Evolutionary conservation across 2,888 invertebrate genomes (phyloP).

Genomic region (Tachina grossa): DNA sequence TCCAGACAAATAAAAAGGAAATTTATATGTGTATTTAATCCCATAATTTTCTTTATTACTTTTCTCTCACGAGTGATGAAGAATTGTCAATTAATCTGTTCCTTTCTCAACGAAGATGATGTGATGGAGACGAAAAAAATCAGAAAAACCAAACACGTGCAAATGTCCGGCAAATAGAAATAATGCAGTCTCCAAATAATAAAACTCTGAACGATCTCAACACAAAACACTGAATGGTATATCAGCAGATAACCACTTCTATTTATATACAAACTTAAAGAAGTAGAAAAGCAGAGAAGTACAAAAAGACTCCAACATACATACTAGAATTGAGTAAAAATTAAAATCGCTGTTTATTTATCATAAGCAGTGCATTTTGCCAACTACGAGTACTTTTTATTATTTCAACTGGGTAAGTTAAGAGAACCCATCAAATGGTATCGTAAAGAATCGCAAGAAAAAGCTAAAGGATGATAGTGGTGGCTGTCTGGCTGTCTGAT

Average conservation of each 20-base stretch:
- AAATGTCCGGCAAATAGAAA: slow-evolving; percentile 41
- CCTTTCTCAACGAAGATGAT: slow-evolving; percentile 12
- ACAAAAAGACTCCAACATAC: slow-evolving; percentile 6
- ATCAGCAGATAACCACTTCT: slow-evolving; percentile 71
- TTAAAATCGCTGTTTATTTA: slow-evolving; percentile 5
- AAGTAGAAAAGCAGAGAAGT: slow-evolving; percentile 23
- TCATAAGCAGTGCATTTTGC: slow-evolving; percentile 17
- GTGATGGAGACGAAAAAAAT: no score
- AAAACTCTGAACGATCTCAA: slow-evolving; percentile 76
- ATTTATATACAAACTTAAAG: slow-evolving; percentile 77
- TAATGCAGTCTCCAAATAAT: slow-evolving; percentile 38
- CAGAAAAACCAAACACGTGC: slow-evolving; percentile 34
- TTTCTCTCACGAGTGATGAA: slow-evolving; percentile 13
- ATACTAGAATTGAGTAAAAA: slow-evolving; percentile 65
- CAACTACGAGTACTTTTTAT: slow-evolving; percentile 35
- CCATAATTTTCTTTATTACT: slow-evolving; percentile 39
- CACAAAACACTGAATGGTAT: slow-evolving; percentile 82
- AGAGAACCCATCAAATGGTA: slow-evolving; percentile 35
- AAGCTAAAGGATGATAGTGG: slow-evolving; percentile 47
- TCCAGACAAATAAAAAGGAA: slow-evolving; percentile 37
- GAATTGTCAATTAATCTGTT: slow-evolving; percentile 4
- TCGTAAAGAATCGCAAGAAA: slow-evolving; percentile 18
- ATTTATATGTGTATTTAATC: slow-evolving; percentile 52
- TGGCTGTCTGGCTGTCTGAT: slow-evolving; percentile 49
- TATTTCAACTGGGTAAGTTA: slow-evolving; percentile 23